Evolutionary conservation across 64 coral and sea anemone species (phyloP), one percentile per base, ranked within the genome.

Genomic region (Dendrophyllia cribrosa): DNA sequence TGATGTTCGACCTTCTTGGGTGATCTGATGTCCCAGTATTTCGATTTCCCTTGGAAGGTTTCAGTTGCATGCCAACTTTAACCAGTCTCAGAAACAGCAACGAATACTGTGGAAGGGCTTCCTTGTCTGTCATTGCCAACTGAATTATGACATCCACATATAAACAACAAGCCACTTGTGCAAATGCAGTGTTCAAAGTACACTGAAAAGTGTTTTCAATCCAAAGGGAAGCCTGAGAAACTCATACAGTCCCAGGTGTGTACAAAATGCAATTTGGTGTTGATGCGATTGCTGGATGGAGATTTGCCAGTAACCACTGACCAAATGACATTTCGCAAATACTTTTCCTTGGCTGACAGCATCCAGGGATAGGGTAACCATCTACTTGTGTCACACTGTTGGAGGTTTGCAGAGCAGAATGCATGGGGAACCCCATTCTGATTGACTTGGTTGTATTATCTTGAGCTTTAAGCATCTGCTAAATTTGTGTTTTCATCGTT

Each of bases 371-470:
- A 22, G 82, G 73, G 76, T 86, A 78, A 50, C 46, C 52, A 76
- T 93, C 55, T 48, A 60, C 50, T 43, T 66, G 26, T n/a, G 82
- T 88, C 25, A 87, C 84, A 93, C 61, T 91, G 70, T 91, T 78
- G 15, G 83, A 45, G 69, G 68, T 92, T 85, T 85, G 53, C 70
- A 2, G 17, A 85, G 79, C 13, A 85, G 79, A 45, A 92, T 83
- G 58, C 89, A 85, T 43, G 79, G 68, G 17, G 79, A 43, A 74
- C 89, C 89, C 89, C 89, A 85, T 76, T 92, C 79, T 51, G 89
- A 84, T 26, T 62, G 71, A 43, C 89, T 63, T 63, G 13, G 60
- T 63, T 63, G 60, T 12, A 63, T 5, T 92, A 85, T 45, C 81
- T 92, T 83, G 7, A 92, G 79, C n/a, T 17, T 63, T 63, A 8